Evolutionary conservation across 1,140 invertebrate species (phyloP).

Genomic region (Bradynema listronoti): DNA sequence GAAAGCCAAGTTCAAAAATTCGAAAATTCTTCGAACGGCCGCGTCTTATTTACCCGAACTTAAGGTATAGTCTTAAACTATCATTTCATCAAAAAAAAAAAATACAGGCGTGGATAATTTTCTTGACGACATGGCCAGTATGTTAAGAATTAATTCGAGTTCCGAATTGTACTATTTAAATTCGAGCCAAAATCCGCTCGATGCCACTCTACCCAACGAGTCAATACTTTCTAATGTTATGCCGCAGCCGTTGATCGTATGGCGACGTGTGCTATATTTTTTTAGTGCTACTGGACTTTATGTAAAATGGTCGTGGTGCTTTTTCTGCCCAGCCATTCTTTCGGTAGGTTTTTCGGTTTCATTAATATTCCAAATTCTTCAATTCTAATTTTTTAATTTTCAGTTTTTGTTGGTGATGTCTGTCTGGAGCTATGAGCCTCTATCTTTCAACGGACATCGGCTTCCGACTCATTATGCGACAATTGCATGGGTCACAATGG

Average conservation of each 20-base stretch:
- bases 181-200: background rate
- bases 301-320: constrained; percentile 49
- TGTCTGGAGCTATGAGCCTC: constrained; percentile 45
- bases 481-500: constrained; percentile 54
- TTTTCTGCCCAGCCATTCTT: constrained; percentile 47
- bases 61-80: background rate
- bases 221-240: background rate
- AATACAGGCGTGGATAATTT: constrained; percentile 45
- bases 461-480: constrained; percentile 48
- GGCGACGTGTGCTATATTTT: constrained; percentile 24
- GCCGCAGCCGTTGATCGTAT: background rate
- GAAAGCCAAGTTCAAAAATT: no score
- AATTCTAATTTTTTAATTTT: constrained; percentile 15
- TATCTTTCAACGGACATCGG: constrained; percentile 38
- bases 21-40: no score
- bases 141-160: constrained; percentile 35
- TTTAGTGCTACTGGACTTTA: constrained; percentile 49
- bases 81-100: background rate
- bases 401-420: constrained; percentile 46
- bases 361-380: constrained; percentile 5
- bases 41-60: background rate
- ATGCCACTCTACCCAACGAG: constrained; percentile 1
- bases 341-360: constrained; percentile 24
- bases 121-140: constrained; percentile 47
- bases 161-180: background rate